Evolutionary conservation across 2,113 vertebrate species (phyloP).

Genomic region (Rutilus rutilus): DNA sequence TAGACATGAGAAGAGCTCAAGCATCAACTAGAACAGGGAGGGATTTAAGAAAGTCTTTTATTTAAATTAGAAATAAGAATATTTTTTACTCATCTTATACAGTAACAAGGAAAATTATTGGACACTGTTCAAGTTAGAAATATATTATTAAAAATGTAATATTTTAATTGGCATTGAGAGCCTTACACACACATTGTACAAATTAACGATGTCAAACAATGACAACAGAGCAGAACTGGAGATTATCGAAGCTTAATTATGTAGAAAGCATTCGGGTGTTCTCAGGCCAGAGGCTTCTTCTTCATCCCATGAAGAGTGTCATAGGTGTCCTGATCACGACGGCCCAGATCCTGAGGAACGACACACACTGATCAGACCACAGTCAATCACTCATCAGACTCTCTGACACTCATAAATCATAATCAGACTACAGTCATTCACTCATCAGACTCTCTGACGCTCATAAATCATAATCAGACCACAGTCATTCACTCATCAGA

Average conservation of each 20-base stretch:
- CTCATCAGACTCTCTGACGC: no score
- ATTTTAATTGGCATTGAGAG: not conserved
- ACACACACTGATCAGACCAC: no score
- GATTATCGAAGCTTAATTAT: not conserved
- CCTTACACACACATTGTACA: not conserved
- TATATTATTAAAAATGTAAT: not conserved
- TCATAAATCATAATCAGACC: no score
- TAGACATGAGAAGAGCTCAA: no score
- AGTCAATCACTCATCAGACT: no score
- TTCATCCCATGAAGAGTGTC: conserved; percentile 64
- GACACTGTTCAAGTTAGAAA: not conserved
- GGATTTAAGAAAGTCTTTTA: no score
- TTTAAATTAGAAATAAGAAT: no score
- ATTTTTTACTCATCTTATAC: no score
- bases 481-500: no score
- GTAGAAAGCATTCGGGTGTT: not conserved
- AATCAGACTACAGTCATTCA: no score
- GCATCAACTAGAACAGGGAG: no score
- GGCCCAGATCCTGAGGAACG: conserved; percentile 63
- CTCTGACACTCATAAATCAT: not conserved
- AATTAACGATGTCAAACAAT: not conserved
- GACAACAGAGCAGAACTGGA: not conserved
- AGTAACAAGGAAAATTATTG: not conserved
- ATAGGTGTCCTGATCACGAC: conserved; percentile 62
- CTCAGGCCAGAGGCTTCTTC: conserved; percentile 53